Percentiles rank a stretch among this genome's conserved stretches.
Evolutionary conservation across 2,113 vertebrate species (phyloP).

Genomic region (Meleagris gallopavo): DNA sequence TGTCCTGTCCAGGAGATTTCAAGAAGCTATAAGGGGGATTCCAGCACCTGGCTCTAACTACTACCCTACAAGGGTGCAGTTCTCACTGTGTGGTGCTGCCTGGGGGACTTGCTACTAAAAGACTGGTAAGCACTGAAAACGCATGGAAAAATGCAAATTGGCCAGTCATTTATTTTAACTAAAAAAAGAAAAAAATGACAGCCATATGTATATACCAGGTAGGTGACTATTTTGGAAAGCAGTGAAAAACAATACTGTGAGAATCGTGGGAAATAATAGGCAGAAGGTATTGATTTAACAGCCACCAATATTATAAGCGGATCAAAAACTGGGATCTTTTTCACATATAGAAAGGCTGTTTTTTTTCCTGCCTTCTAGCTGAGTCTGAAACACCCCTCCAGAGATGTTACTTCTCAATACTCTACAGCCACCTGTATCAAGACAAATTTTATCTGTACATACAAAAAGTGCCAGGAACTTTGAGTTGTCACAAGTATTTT

Average conservation of each 20-base stretch:
- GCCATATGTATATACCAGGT: neutral
- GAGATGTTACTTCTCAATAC: neutral
- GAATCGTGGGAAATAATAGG: neutral
- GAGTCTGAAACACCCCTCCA: neutral
- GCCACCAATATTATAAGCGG: neutral
- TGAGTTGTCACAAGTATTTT: neutral
- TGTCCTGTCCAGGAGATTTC: neutral
- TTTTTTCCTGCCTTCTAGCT: neutral
- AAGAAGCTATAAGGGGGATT: neutral
- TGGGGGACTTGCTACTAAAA: neutral
- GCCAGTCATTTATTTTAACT: neutral
- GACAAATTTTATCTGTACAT: neutral
- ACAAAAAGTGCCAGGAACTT: neutral
- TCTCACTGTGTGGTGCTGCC: neutral
- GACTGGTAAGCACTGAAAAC: neutral
- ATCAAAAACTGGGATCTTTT: neutral
- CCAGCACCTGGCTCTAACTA: neutral
- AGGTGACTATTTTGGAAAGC: neutral
- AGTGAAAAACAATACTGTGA: neutral
- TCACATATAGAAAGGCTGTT: neutral
- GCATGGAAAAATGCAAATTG: neutral
- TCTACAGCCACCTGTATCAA: neutral
- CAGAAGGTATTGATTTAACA: neutral
- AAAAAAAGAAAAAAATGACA: neutral
- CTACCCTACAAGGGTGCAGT: neutral